Evolutionary conservation across 2,797 vertebrate genomes (phyloP).

Genomic region (Rhabdomys pumilio): DNA sequence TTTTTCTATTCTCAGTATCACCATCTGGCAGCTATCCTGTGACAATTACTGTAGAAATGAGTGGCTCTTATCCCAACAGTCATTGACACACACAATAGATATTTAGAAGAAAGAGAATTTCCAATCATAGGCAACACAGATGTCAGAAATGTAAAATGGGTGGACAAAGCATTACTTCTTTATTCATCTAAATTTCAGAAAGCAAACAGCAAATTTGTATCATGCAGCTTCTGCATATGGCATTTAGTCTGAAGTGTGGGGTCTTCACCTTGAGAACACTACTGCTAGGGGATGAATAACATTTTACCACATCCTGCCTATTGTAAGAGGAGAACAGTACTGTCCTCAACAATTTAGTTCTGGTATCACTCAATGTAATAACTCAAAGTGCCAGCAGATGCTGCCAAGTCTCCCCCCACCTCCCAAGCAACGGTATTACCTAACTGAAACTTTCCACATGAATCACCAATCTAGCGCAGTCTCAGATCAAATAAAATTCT

Average conservation of each 20-base stretch:
- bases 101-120: conserved; percentile 82
- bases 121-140: conserved; percentile 80
- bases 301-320: neutral
- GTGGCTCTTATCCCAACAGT: conserved; percentile 69
- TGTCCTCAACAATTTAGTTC: neutral
- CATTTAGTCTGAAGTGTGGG: neutral
- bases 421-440: neutral
- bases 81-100: conserved; percentile 79
- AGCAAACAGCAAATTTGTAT: conserved; percentile 44
- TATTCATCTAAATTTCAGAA: conserved; percentile 66
- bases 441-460: neutral
- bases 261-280: neutral
- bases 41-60: conserved; percentile 79
- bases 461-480: neutral
- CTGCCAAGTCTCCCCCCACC: neutral
- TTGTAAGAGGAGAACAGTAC: neutral
- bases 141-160: conserved; percentile 73
- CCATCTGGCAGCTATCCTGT: conserved; percentile 79
- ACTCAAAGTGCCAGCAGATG: neutral
- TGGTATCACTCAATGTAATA: neutral
- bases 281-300: no score
- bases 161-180: conserved; percentile 6
- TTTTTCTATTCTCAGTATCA: conserved; percentile 56
- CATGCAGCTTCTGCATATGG: neutral
- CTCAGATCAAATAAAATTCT: neutral